phyloP scores from a whole-genome alignment of 2,113 vertebrate species.

The Carassius carassius region DNA sequence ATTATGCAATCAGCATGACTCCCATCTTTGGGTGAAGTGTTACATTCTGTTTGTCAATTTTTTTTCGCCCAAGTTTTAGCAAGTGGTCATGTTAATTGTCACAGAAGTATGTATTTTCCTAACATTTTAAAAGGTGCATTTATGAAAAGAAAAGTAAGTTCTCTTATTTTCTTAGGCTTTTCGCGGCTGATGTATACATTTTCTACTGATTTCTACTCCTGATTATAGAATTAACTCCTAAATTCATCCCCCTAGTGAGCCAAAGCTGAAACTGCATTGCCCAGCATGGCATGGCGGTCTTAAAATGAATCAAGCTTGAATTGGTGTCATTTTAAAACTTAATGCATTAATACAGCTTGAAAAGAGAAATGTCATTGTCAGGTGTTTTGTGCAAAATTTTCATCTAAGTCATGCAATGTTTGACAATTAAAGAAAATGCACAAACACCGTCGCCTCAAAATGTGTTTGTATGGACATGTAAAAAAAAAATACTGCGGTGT shows the following conservation, averaged over 20 bases:
- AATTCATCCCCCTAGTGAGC: neutral
- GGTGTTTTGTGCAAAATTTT: neutral
- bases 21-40: neutral
- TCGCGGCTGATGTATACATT: neutral
- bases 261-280: neutral
- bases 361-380: neutral
- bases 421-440: neutral
- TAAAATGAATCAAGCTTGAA: neutral
- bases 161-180: neutral
- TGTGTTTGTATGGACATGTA: no score
- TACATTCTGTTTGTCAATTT: neutral
- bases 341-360: neutral
- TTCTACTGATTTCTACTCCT: neutral
- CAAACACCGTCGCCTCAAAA: neutral
- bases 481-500: neutral
- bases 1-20: constrained; percentile 10
- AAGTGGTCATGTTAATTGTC: neutral
- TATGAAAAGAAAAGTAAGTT: neutral
- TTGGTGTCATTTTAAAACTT: neutral
- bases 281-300: neutral
- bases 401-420: neutral
- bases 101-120: neutral
- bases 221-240: neutral
- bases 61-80: neutral
- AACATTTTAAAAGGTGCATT: neutral